Conservation (phyloP, 1,140 invertebrate species). For the Euborellia annulipes region DNA sequence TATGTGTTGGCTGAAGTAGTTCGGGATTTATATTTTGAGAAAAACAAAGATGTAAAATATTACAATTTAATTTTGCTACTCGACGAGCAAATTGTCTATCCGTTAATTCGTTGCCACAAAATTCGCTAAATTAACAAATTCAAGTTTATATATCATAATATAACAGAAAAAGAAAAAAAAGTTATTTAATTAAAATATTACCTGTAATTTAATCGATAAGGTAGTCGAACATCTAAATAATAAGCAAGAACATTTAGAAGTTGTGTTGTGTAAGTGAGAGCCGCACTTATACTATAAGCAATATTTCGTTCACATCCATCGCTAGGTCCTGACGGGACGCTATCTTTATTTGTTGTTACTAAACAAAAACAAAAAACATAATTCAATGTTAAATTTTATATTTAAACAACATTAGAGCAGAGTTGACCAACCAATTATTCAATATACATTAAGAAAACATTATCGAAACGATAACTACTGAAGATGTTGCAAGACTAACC, state of each 20-base stretch:
- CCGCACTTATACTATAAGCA: conserved; percentile 58
- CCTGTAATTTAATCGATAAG: conserved; percentile 59
- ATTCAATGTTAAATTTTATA: too few relatives aligned
- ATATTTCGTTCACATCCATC: conserved; percentile 40
- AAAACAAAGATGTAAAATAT: conserved; percentile 65
- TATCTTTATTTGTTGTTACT: conserved; percentile 44
- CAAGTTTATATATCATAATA: conserved; percentile 13
- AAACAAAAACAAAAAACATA: too few relatives aligned
- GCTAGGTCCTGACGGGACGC: conserved; percentile 36
- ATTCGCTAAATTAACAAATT: conserved; percentile 43
- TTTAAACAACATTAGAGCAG: too few relatives aligned
- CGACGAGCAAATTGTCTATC: conserved; percentile 54
- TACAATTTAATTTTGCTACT: conserved; percentile 63
- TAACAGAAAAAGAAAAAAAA: conserved; percentile 1
- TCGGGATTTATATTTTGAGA: conserved; percentile 53
- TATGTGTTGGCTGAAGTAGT: conserved; percentile 46
- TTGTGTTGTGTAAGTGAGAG: conserved; percentile 65
- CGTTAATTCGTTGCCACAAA: conserved; percentile 48
- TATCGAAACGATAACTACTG: too few relatives aligned
- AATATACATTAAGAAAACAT: too few relatives aligned
- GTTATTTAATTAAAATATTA: conserved; percentile 20
- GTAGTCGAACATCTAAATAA: conserved; percentile 58
- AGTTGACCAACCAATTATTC: too few relatives aligned
- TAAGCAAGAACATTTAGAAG: conserved; percentile 60
- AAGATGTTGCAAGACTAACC: too few relatives aligned